Percentiles rank a stretch among this genome's conserved stretches.
phyloP scores from a whole-genome alignment of 2,113 vertebrate species.

The Periophthalmus modestus region DNA sequence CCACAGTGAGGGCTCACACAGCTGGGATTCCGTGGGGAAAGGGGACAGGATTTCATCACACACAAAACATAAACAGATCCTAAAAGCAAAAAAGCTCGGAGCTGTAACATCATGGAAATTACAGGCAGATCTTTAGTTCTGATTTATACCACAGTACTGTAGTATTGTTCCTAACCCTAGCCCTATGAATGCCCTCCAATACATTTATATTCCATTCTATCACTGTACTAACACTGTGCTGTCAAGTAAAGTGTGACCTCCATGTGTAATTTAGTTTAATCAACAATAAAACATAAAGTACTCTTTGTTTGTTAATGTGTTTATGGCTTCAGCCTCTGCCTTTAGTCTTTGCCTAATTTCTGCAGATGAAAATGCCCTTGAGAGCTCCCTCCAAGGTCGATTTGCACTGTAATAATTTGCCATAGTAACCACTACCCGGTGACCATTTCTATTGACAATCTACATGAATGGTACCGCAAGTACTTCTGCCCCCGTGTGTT shows the following conservation, averaged over 20 bases:
- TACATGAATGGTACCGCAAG: background rate
- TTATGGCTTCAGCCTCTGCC: slow-evolving; percentile 17
- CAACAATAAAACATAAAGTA: background rate
- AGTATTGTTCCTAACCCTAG: background rate
- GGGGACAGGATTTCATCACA: no score
- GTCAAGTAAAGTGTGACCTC: background rate
- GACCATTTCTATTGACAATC: background rate
- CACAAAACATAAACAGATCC: no score
- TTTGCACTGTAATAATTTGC: slow-evolving; percentile 17
- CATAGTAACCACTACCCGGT: slow-evolving; percentile 6
- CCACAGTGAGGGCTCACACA: no score
- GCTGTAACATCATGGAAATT: no score
- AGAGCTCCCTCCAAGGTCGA: slow-evolving; percentile 11
- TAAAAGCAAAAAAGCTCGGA: no score
- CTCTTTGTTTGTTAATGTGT: slow-evolving; percentile 11
- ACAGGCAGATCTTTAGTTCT: no score
- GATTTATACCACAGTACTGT: no score
- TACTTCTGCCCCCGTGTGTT: background rate
- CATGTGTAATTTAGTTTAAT: background rate
- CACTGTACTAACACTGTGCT: background rate
- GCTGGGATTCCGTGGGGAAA: no score
- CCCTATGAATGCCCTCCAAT: background rate
- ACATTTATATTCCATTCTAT: background rate
- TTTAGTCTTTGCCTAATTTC: slow-evolving; percentile 20
- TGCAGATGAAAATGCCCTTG: slow-evolving; percentile 12